Evolutionary conservation across 2,888 invertebrate species (phyloP).

Genomic region (Drosophila macrospina): DNA sequence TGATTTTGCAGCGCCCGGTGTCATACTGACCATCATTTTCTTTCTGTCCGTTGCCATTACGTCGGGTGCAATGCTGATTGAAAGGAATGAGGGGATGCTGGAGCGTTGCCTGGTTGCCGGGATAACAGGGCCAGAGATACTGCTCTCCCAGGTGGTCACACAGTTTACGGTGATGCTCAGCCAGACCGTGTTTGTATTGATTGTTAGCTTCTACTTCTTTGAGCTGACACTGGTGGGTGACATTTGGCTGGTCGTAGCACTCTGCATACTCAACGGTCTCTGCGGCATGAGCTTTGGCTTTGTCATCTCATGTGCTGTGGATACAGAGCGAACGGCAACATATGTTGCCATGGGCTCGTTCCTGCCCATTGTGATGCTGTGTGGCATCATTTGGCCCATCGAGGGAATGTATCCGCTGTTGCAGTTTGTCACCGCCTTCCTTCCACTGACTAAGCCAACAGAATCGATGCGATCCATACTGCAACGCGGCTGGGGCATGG

Average conservation of each 20-base stretch:
- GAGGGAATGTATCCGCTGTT: conserved; percentile 94
- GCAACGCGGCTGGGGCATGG: conserved; percentile 93
- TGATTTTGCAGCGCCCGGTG: conserved; percentile 97
- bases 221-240: conserved; percentile 92
- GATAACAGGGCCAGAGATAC: conserved; percentile 91
- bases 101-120: conserved; percentile 96
- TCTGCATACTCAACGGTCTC: conserved; percentile 93
- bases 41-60: conserved; percentile 97
- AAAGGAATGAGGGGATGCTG: conserved; percentile 94
- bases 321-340: conserved; percentile 93
- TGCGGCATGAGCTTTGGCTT: conserved; percentile 98
- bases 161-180: conserved; percentile 95
- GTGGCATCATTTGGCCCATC: conserved; percentile 97
- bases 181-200: conserved; percentile 92
- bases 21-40: conserved; percentile 95
- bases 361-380: conserved; percentile 93
- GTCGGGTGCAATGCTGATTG: conserved; percentile 94
- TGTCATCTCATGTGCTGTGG: conserved; percentile 92
- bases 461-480: conserved; percentile 94
- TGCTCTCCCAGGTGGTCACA: conserved; percentile 94
- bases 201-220: conserved; percentile 92
- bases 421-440: conserved; percentile 89
- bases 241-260: conserved; percentile 89
- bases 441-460: conserved; percentile 95
- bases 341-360: conserved; percentile 94